Evolutionary conservation across 2,797 vertebrate species (phyloP).

Genomic region (Anableps anableps): DNA sequence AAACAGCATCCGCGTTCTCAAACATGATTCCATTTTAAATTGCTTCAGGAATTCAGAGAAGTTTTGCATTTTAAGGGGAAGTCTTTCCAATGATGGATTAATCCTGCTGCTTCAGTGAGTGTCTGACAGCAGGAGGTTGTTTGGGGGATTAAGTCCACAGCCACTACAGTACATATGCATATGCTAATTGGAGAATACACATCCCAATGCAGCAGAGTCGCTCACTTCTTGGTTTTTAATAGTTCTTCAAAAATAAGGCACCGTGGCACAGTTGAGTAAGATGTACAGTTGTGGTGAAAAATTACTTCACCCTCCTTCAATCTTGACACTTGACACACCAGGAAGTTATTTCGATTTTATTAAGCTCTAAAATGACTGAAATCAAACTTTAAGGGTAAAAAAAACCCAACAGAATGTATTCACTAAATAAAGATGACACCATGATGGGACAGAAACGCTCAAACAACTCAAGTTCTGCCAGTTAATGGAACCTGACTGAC

Average conservation of each 20-base stretch:
- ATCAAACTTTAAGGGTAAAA: background rate
- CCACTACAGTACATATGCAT: background rate
- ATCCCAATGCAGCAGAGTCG: background rate
- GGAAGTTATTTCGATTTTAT: background rate
- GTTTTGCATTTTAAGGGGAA: slow-evolving; percentile 1
- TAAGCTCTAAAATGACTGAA: background rate
- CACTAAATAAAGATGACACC: background rate
- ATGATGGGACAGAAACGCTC: background rate
- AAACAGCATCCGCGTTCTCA: background rate
- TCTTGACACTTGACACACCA: background rate
- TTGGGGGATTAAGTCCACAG: slow-evolving; percentile 5
- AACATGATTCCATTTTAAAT: background rate
- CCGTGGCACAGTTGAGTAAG: background rate
- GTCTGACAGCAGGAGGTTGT: slow-evolving; percentile 3
- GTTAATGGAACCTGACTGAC: too few species aligned
- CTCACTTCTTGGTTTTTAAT: background rate
- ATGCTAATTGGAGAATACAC: background rate
- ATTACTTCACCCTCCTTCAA: background rate
- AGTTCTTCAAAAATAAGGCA: background rate
- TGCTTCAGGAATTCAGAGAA: background rate
- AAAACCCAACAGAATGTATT: too few species aligned
- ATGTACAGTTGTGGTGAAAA: background rate
- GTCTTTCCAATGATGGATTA: background rate
- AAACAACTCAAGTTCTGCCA: too few species aligned
- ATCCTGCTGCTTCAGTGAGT: slow-evolving; percentile 1